phyloP scores from a whole-genome alignment of 1,140 invertebrate species.

The Venturia canescens region DNA sequence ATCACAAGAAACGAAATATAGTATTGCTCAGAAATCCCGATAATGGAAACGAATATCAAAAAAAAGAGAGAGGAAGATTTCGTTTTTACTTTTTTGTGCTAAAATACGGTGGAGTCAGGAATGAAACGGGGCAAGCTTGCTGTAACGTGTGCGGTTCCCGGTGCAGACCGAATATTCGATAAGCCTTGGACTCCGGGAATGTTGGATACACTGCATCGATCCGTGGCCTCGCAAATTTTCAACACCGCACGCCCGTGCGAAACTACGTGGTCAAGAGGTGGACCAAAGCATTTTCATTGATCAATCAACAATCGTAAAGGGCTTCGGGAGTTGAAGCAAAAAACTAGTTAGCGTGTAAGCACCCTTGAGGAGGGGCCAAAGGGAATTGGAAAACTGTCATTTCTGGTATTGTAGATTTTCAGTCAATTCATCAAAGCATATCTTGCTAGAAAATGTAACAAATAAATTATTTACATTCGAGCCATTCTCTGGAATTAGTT shows the following conservation, averaged over 20 bases:
- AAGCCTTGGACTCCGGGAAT: not conserved
- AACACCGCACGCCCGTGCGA: not conserved
- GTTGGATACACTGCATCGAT: not conserved
- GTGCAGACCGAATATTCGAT: not conserved
- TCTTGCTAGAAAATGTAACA: too few species aligned
- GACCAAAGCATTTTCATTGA: conserved; percentile 13
- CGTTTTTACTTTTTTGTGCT: not conserved
- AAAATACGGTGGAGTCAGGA: not conserved
- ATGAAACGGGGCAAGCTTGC: not conserved
- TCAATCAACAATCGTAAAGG: not conserved
- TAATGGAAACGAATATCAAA: not conserved
- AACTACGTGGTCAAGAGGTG: not conserved
- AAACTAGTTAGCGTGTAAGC: not conserved
- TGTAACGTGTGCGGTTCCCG: not conserved
- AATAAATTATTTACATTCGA: too few species aligned
- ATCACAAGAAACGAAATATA: too few species aligned
- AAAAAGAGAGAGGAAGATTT: not conserved
- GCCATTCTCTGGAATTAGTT: too few species aligned
- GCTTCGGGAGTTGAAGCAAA: not conserved
- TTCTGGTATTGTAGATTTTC: too few species aligned
- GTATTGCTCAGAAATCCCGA: too few species aligned
- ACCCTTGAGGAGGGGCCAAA: not conserved
- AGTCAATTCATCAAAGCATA: too few species aligned
- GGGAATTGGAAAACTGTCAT: not conserved
- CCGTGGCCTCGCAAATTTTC: not conserved